Conservation (phyloP, 2,113 vertebrate species). For the Myrmecophaga tridactyla region DNA sequence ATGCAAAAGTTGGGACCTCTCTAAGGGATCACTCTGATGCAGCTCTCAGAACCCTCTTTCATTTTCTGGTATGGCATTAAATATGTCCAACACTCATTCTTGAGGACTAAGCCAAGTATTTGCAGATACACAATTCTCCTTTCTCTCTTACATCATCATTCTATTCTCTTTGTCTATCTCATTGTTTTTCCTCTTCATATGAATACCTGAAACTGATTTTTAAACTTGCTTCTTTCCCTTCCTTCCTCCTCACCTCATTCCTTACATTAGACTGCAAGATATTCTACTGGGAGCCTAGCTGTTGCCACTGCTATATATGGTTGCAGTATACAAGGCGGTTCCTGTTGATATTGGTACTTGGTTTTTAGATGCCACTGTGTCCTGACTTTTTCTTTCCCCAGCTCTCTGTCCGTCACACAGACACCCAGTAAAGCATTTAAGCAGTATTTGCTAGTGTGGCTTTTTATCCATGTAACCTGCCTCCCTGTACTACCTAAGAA, state of each 20-base stretch:
- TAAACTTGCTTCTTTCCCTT: background rate
- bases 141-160: background rate
- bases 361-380: background rate
- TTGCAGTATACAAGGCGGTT: background rate
- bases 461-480: background rate
- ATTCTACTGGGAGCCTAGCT: background rate
- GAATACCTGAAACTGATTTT: background rate
- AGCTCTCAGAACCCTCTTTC: background rate
- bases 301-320: background rate
- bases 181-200: background rate
- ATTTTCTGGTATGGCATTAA: background rate
- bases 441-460: background rate
- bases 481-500: background rate
- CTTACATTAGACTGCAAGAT: background rate
- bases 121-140: background rate
- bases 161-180: background rate
- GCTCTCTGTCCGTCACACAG: background rate
- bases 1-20: background rate
- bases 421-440: background rate
- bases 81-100: too few relatives aligned
- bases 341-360: background rate
- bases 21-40: background rate
- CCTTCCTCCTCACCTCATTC: background rate
- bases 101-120: background rate
- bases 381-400: background rate